Percentiles rank a stretch among this genome's conserved stretches.
Evolutionary conservation across 2,888 invertebrate species (phyloP).

Genomic region (Pachliopta kotzebuea): DNA sequence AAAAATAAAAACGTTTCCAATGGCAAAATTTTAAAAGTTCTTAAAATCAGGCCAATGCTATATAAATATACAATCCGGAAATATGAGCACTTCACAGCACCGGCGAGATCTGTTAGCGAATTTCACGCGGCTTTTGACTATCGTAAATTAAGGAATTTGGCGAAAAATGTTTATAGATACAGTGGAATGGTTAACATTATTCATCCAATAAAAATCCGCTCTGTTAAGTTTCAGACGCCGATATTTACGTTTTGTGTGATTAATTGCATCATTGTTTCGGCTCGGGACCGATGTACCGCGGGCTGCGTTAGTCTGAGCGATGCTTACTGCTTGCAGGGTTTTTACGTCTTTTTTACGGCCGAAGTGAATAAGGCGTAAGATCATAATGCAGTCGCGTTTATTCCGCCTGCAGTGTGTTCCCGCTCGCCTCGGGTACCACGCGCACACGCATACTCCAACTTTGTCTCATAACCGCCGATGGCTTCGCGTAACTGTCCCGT

Average conservation of each 20-base stretch:
- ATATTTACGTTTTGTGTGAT: constrained; percentile 66
- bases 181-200: constrained; percentile 52
- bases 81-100: constrained; percentile 9
- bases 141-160: constrained; percentile 54
- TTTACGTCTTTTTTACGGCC: constrained; percentile 59
- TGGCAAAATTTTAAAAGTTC: neutral
- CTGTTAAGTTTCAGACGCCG: constrained; percentile 63
- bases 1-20: neutral
- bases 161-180: constrained; percentile 53
- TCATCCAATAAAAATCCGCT: constrained; percentile 57
- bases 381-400: constrained; percentile 61
- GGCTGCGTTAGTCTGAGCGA: constrained; percentile 37
- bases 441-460: constrained; percentile 47
- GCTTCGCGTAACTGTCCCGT: constrained; percentile 12
- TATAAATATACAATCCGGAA: constrained; percentile 19
- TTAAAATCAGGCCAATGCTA: constrained; percentile 4
- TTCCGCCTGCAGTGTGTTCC: constrained; percentile 58
- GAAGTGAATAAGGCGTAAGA: constrained; percentile 57
- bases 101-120: constrained; percentile 12
- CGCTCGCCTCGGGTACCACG: constrained; percentile 46
- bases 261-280: constrained; percentile 67
- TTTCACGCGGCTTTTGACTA: constrained; percentile 31
- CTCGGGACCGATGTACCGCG: constrained; percentile 34
- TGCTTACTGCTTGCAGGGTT: constrained; percentile 45
- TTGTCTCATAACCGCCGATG: constrained; percentile 7